Base-by-base conservation (phyloP, 2,888 invertebrate genomes). In the Holacanthella duospinosa region DNA sequence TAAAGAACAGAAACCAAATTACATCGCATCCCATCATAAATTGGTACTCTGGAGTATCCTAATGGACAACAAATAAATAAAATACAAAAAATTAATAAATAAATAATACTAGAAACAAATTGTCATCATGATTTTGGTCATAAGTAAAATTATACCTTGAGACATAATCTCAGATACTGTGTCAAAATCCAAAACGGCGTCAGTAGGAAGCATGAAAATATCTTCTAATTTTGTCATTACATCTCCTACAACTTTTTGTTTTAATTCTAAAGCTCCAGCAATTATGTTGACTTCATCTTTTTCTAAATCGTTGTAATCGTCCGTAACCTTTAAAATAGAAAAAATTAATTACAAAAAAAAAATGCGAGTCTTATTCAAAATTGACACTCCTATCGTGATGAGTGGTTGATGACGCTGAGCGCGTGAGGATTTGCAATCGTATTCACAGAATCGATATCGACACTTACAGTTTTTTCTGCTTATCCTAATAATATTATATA, bases 151-250 rank as follows among this genome's bases (percentile, higher is more conserved):
- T n/a, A 36, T 64, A 69, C 77, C 77, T 65, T 75, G 75, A 43
- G 79, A 78, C 75, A 82, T 78, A 64, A 83, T 82, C 68, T 81
- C 79, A n/a, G 80, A 78, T 68, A 84, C 79, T 1, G 81, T 81
- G 66, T 81, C 80, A 73, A 83, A 82, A 74, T 82, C 81, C 19
- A 84, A 76, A 26, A 78, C 75, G 1, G 80, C 77, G 66, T 80
- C 78, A 54, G 79, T 75, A 21, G 81, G 80, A 25, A 84, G 74
- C 82, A 83, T 82, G 73, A 79, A 84, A 2, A 82, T 81, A 74
- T 84, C 82, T 24, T 79, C 80, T 55, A 83, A 76, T 61, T 77
- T 77, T 1, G 83, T 84, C 83, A 84, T 83, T 12, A 83, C 79
- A 21, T 58, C 58, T 24, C 6, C 73, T 2, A 82, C 83, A 1